phyloP scores from a whole-genome alignment of 2,888 invertebrate species.

The Caenorhabditis sulstoni region DNA sequence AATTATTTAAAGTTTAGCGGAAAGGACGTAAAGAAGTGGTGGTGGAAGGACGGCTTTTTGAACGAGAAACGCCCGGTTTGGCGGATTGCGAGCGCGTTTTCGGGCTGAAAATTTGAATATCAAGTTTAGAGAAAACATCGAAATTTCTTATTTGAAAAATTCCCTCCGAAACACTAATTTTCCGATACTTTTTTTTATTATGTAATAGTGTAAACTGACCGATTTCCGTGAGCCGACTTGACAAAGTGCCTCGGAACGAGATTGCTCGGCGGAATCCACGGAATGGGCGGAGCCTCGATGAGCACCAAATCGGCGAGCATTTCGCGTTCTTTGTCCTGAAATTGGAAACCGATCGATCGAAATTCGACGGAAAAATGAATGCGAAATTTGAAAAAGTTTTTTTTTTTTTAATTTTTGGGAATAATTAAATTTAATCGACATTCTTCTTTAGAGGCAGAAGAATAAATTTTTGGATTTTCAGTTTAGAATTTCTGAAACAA shows the following conservation, averaged over 20 bases:
- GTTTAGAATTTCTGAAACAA: too few species aligned
- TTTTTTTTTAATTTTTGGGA: too few species aligned
- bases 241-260: constrained; percentile 51
- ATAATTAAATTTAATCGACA: too few species aligned
- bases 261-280: constrained; percentile 68
- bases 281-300: constrained; percentile 48
- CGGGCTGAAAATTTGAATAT: constrained; percentile 5
- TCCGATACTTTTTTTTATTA: too few species aligned
- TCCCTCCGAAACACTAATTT: too few species aligned
- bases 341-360: background rate
- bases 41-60: constrained; percentile 28
- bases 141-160: too few species aligned
- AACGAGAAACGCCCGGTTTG: constrained; percentile 20
- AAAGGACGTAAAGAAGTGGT: constrained; percentile 34
- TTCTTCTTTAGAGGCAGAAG: background rate
- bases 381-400: too few species aligned
- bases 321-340: constrained; percentile 37
- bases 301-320: constrained; percentile 42
- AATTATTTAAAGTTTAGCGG: constrained; percentile 5
- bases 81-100: constrained; percentile 42
- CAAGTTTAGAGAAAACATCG: too few species aligned
- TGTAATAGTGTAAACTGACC: background rate
- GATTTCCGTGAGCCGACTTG: constrained; percentile 11
- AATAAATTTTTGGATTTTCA: background rate
- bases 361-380: too few species aligned